Conservation (phyloP, 2,797 vertebrate species). For the Crenuchus spilurus region DNA sequence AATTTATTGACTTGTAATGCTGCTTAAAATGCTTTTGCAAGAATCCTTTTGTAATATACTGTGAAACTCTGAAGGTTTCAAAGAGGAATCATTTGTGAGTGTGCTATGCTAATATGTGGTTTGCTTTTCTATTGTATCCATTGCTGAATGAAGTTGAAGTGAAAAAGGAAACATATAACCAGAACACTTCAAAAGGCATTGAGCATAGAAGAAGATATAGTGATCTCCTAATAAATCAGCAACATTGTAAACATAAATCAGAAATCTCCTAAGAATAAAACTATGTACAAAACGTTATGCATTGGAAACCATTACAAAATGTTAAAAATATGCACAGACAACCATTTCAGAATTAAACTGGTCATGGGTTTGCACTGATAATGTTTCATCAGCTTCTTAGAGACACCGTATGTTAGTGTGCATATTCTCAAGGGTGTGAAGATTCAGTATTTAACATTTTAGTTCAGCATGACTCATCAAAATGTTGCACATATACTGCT, state of each 20-base stretch:
- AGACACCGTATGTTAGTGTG: conserved; percentile 8
- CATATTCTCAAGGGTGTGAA: conserved; percentile 11
- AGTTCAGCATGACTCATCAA: conserved; percentile 36
- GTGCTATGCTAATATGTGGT: too few relatives aligned
- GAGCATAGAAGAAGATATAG: neutral
- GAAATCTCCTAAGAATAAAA: too few relatives aligned
- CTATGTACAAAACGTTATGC: too few relatives aligned
- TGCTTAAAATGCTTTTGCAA: neutral
- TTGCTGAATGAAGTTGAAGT: neutral
- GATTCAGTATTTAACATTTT: neutral
- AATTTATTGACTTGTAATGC: too few relatives aligned
- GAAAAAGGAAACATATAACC: neutral
- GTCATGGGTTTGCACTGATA: neutral
- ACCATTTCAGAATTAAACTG: neutral
- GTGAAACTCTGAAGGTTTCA: neutral
- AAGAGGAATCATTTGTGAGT: neutral
- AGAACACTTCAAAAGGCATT: neutral
- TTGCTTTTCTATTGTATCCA: neutral
- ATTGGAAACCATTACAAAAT: too few relatives aligned
- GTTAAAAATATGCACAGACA: neutral
- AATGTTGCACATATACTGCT: conserved; percentile 16
- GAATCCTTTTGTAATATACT: neutral
- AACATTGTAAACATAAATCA: too few relatives aligned
- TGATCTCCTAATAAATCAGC: too few relatives aligned
- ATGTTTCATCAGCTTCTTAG: neutral